Evolutionary conservation across 2,797 vertebrate species (phyloP), one percentile per base, ranked within the genome.

Genomic region (Xenopus petersii): DNA sequence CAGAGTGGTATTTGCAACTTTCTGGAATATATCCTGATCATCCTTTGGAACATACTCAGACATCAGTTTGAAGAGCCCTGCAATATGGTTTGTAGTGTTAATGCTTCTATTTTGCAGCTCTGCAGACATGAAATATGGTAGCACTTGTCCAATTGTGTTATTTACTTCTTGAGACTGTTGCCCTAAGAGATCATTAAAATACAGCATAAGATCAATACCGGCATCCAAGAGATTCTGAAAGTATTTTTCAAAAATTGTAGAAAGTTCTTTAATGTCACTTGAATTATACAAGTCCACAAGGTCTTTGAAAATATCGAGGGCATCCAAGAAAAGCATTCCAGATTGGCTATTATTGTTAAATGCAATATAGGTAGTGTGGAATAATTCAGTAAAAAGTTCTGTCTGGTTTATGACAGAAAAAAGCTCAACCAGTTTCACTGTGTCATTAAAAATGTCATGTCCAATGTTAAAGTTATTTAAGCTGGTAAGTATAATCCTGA

Each of bases 1-100:
- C 2, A 78, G 60, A 59, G 49, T 78, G 54, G 60, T 65, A 73
- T 78, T 73, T 64, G 60, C 51, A 69, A 72, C 24, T 59, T 64
- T 67, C 17, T 64, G 49, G 58, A 78, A 69, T 11, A 10, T 78
- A 17, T 68, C 26, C 4, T 33, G 59, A 42, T 73, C 71, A 63
- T 21, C 70, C 56, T 51, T 10, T 69, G 60, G 75, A 36, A 68
- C 24, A 8, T 58, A 59, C 15, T 62, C 13, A 55, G 59, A 49
- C 10, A 77, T 48, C 5, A 73, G 26, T 15, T 10, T 10, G n/a
- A 73, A 17, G 26, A 78, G 24, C 51, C 47, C 55, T 36, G 21
- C 61, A 7, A 46, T 64, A 24, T 73, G 21, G 13, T 69, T 60
- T 55, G 10, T 64, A 12, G 64, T 16, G 59, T 69, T 36, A 30